Base-by-base conservation (phyloP, 23 tunicate species). In the Styela clava region DNA sequence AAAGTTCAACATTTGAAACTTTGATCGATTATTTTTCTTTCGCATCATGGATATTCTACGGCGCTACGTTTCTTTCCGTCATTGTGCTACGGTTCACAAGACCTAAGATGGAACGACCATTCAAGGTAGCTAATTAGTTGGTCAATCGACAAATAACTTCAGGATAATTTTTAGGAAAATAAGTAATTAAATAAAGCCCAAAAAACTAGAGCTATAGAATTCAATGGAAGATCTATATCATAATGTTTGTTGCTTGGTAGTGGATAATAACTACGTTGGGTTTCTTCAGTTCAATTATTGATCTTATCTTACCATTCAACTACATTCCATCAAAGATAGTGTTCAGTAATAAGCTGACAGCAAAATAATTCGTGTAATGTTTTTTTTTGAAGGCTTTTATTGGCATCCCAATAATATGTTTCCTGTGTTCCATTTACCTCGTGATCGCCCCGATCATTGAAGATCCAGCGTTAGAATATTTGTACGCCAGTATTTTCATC, bases 1-100 rank as follows among this genome's bases (percentile, higher is more conserved):
- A 89, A 33, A 56, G 84, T 35, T 85, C 95, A 24, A 85, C 76
- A 2, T 80, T 89, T 74, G 67, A 68, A 68, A 89, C 69, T 68
- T 72, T 89, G 34, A 73, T 89, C 61, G 95, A 89, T 52, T 89
- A 89, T 68, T 89, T 89, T 34, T 73, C 87, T 22, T 89, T 89
- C 32, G 95, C 95, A 31, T 85, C 88, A 31, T 89, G 95, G 95
- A 85, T 85, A 26, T 85, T 89, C 81, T 89, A 89, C 74, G 84
- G 85, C 3, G 79, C 84, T 2, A 89, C 95, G 16, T 89, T 89
- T 67, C 82, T 89, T 2, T 89, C 95, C 2, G 82, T 89, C 33
- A 73, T 85, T 34, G 89, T 89, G 16, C 81, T 89, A 5, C 78
- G 95, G 7, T 89, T 61, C 83, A 80, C 74, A 12, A 44, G 78